Evolutionary conservation across 35 echinoderm and acorn worm genomes (phyloP).

Genomic region (Strongylocentrotus purpuratus): DNA sequence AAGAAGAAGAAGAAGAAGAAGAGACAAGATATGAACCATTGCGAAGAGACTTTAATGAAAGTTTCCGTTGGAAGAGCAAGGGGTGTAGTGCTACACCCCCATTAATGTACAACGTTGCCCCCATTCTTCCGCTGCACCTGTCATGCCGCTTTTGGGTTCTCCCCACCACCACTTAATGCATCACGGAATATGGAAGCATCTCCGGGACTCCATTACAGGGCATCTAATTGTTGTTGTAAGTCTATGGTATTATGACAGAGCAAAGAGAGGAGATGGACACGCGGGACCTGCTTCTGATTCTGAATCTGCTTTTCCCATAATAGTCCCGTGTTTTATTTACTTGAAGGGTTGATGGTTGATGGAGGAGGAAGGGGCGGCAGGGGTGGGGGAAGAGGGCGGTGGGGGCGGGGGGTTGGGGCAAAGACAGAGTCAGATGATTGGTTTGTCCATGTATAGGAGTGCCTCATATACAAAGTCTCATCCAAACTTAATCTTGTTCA

Average conservation of each 20-base stretch:
- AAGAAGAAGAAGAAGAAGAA: too few species aligned
- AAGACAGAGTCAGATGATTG: too few species aligned
- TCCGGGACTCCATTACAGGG: not conserved
- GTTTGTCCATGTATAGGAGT: too few species aligned
- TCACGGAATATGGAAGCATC: conserved; percentile 6
- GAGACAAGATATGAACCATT: not conserved
- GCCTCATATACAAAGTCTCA: too few species aligned
- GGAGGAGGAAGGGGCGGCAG: not conserved
- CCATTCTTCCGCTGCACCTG: not conserved
- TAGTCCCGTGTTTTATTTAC: conserved; percentile 1
- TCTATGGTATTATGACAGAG: conserved; percentile 39
- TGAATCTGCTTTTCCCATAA: conserved; percentile 18
- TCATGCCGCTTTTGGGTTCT: not conserved
- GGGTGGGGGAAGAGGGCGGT: not conserved
- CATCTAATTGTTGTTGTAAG: conserved; percentile 45
- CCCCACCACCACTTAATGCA: not conserved
- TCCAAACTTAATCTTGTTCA: too few species aligned
- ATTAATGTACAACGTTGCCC: not conserved
- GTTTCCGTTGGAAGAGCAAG: too few species aligned
- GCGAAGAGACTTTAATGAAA: not conserved
- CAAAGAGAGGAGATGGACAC: not conserved
- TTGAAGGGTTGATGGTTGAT: not conserved
- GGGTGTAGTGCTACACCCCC: not conserved
- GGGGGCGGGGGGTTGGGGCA: too few species aligned
- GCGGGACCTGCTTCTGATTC: not conserved